Evolutionary conservation across 2,797 vertebrate species (phyloP), one percentile per base, ranked within the genome.

Genomic region (Leptoclinus maculatus): DNA sequence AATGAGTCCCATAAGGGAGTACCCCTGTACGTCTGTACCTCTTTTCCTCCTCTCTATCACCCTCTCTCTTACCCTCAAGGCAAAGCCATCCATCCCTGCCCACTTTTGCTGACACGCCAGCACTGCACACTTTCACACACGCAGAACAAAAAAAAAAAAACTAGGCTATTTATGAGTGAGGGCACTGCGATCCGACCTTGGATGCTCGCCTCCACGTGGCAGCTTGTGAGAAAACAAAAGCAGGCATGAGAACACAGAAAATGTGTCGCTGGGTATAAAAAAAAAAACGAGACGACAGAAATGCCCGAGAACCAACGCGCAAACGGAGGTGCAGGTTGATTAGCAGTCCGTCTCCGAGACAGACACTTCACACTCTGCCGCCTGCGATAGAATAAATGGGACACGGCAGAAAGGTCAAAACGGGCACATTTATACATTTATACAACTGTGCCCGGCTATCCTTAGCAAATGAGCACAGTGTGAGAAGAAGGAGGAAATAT

Each of bases 101-200:
- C 78, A 87, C 78, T 91, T 91, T 73, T 88, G 90, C 85, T 91
- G 89, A 92, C 81, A 87, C 2, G 67, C 71, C 71, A 81, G 82
- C 71, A 53, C 58, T 71, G 59, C 66, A 70, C 54, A 47, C 21
- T 12, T n/a, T 25, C 21, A 14, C n/a, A 54, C 17, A 38, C 29
- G n/a, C 9, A 49, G 1, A 45, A 45, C 16, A 14, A 47, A 9
- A 21, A 21, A 65, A 41, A 71, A 74, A 60, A 19, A 36, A 25
- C 66, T 10, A 16, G 79, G 74, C 84, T 89, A 82, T 87, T 88
- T 85, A 59, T 83, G 83, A 76, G 80, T 23, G 57, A 71, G 79
- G 83, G 69, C 62, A 84, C 66, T 62, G 65, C 9, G 51, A 66
- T 71, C 63, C 91, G 90, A 93, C 89, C 91, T 93, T 92, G 88